Conservation (phyloP, 1,140 invertebrate genomes). For the Ceratitis capitata region DNA sequence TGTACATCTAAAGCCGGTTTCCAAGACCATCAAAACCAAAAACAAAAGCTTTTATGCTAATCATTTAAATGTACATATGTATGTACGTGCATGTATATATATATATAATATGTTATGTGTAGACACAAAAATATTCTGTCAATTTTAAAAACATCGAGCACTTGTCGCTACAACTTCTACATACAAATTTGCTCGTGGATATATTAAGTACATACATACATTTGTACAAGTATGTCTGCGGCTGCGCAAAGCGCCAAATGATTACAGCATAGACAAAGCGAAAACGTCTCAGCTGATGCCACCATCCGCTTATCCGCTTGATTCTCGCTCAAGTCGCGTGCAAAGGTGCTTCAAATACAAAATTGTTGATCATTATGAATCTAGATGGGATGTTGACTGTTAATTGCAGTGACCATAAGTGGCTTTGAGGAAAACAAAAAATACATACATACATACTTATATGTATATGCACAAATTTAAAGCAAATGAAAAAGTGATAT, state of each 20-base stretch:
- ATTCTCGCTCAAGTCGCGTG: not conserved
- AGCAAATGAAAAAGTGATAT: not conserved
- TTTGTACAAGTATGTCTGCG: too few species aligned
- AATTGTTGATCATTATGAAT: constrained; percentile 7
- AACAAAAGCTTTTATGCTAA: not conserved
- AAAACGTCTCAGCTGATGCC: not conserved
- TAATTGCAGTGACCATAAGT: constrained; percentile 21
- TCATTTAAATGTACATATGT: not conserved
- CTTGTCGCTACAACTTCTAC: not conserved
- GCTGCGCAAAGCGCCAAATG: not conserved
- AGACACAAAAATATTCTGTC: not conserved
- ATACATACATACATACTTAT: too few species aligned
- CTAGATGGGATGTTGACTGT: not conserved
- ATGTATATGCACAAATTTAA: not conserved
- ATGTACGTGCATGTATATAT: not conserved
- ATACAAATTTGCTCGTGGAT: not conserved
- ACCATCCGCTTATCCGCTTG: not conserved
- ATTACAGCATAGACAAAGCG: not conserved
- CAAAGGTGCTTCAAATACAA: not conserved
- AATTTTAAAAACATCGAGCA: constrained; percentile 5
- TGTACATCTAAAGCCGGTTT: not conserved
- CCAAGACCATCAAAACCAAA: not conserved
- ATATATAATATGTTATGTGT: not conserved
- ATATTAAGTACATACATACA: too few species aligned
- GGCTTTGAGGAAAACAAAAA: constrained; percentile 6